Base-by-base conservation (phyloP, 2,888 invertebrate genomes). In the Anarsia innoxiella region DNA sequence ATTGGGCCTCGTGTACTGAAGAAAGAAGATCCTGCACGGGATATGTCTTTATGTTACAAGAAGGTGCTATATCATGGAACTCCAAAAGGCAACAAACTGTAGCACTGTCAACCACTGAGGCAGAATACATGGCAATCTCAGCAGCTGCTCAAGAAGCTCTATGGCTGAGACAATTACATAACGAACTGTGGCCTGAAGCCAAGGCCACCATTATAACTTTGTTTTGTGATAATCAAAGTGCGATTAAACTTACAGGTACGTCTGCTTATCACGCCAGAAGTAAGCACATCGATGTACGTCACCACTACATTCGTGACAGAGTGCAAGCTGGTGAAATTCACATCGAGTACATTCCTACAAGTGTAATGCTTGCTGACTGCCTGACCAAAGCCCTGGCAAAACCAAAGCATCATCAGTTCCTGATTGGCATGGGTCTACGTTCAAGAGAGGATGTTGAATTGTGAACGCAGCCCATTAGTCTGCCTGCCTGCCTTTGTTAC, bases 11-110 rank as follows among this genome's bases (percentile, higher is more conserved):
- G 1, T 11, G 34, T 37, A 10, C 23, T 1, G 19, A 19, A 5
- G 40, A 40, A 16, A 29, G 40, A 6, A 29, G 19, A 12, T 40
- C 40, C 6, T 40, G 34, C 12, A 30, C 37, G 10, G 40, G 37
- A 5, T 37, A 16, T 25, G 36, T 23, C 12, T 40, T 37, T 19
- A 25, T 3, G 1, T 19, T 34, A 29, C 37, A 30, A 10, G 12
- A 12, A 6, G 11, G 23, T 27, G 37, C 23, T 2, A 34, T 41
- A n/a, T 37, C 37, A n/a, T 37, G 13, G 23, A 31, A 37, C 33
- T 12, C 12, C 12, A 41, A 12, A 23, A 41, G 34, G 9, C 41
- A 40, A 11, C 15, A 3, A 9, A 39, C 25, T 26, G 39, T 30
- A 9, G 31, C 39, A 6, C 32, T 37, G 13, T 37, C 37, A 8